A percentile compares a stretch with the other conserved stretches of the same genome.
Evolutionary conservation across 2,113 vertebrate species (phyloP).

Genomic region (Delphinus delphis): DNA sequence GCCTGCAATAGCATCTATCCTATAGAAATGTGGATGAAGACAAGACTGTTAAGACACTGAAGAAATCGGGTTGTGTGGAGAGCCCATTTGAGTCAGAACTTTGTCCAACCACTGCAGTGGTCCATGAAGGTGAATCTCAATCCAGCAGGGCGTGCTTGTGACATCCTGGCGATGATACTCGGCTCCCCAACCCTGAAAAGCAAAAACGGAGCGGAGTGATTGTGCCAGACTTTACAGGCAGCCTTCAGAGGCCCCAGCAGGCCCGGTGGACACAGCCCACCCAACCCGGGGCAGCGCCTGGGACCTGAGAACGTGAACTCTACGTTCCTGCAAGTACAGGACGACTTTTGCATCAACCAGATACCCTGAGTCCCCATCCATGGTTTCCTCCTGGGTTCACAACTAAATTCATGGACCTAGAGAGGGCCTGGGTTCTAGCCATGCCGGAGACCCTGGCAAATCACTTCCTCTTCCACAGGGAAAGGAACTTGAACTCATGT

Average conservation of each 20-base stretch:
- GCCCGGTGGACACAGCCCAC: not conserved
- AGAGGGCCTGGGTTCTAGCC: not conserved
- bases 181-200: constrained; percentile 95
- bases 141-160: constrained; percentile 99
- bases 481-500: not conserved
- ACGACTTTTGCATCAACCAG: not conserved
- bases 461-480: not conserved
- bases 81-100: constrained; percentile 98
- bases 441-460: not conserved
- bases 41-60: constrained; percentile 92
- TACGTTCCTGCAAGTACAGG: not conserved
- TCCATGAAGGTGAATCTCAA: constrained; percentile 97
- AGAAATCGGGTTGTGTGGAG: constrained; percentile 97
- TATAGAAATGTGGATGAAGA: constrained; percentile 38
- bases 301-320: not conserved
- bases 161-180: constrained; percentile 99
- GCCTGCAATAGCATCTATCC: constrained; percentile 80
- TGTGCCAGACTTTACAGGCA: not conserved
- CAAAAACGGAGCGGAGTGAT: constrained; percentile 58
- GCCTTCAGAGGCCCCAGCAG: not conserved
- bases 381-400: not conserved
- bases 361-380: not conserved
- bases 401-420: not conserved
- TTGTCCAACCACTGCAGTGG: constrained; percentile 99
- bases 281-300: not conserved